Evolutionary conservation across 2,113 vertebrate species (phyloP), one percentile per base, ranked within the genome.

Genomic region (Phocoena phocoena): DNA sequence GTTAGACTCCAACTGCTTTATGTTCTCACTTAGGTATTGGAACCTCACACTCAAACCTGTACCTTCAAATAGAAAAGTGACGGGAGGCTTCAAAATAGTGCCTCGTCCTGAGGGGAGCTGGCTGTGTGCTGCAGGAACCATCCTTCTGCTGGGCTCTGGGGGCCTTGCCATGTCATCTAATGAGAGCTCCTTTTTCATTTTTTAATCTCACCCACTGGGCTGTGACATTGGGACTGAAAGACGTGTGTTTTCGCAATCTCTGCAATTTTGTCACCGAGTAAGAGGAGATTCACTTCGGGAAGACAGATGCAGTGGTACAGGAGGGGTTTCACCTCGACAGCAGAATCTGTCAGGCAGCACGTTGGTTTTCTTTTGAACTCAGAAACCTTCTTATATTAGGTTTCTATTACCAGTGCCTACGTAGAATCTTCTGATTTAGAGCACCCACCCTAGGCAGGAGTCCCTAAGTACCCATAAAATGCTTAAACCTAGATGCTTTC

Each of bases 11-110:
- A 36, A 85, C 93, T 83, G 93, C 95, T 92, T 91, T 68, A 58
- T 93, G 88, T 76, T 97, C 87, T 90, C 94, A 80, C 91, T 93
- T 93, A 95, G 76, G 87, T 94, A 62, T 63, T 85, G 93, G 82
- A 92, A 80, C 82, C 77, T 84, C 88, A 80, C 53, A 53, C 55
- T 89, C 60, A 55, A 93, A 94, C 85, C 55, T 73, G 82, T 76
- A 41, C 71, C 90, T 90, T 95, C 93, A 89, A 91, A 79, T 58
- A 96, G 92, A 88, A 97, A 95, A 94, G 85, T 77, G 82, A 87
- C 14, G 50, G 50, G 60, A 90, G 31, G 82, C 80, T 92, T 87
- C 96, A 62, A n/a, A 88, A 90, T 12, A 96, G 74, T 6, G 76
- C 83, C 70, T 79, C 7, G 2, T 50, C 84, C 47, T 53, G 36